phyloP scores from a whole-genome alignment of 1,140 invertebrate species.

The Drosophila tropicalis region DNA sequence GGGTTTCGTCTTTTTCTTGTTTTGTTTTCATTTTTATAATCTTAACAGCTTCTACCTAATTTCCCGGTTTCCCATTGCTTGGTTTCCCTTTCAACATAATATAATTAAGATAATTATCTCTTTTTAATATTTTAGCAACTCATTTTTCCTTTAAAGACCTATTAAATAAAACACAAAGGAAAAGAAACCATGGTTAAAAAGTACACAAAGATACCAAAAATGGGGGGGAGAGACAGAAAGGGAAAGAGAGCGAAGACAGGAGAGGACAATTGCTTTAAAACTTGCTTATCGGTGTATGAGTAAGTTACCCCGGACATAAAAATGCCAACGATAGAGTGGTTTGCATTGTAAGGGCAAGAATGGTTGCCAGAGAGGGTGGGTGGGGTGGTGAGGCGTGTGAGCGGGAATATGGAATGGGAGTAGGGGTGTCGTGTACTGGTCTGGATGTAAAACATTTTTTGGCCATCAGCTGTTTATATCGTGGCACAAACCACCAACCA shows the following conservation, averaged over 20 bases:
- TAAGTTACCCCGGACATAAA: conserved; percentile 20
- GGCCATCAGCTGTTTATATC: conserved; percentile 22
- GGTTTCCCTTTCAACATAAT: conserved; percentile 3
- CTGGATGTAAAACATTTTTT: conserved; percentile 2
- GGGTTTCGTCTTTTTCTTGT: too few species aligned
- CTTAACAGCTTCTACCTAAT: neutral
- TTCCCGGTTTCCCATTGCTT: neutral
- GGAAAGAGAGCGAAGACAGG: too few species aligned
- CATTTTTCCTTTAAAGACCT: conserved; percentile 12
- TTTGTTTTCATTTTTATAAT: neutral
- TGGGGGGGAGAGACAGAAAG: too few species aligned
- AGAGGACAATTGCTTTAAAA: conserved; percentile 13
- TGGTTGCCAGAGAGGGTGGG: neutral
- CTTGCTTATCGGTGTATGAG: conserved; percentile 16
- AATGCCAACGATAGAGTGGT: conserved; percentile 10
- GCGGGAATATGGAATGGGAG: neutral
- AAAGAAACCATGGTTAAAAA: conserved; percentile 6
- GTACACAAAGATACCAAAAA: neutral
- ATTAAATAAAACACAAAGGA: conserved; percentile 9
- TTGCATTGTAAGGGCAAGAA: neutral
- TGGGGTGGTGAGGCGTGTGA: neutral
- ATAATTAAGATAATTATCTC: conserved; percentile 15
- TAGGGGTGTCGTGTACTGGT: neutral
- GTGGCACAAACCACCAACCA: conserved; percentile 2
- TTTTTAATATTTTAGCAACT: conserved; percentile 7